Conservation (phyloP, 2,888 invertebrate genomes). For the Auanema sp. region DNA sequence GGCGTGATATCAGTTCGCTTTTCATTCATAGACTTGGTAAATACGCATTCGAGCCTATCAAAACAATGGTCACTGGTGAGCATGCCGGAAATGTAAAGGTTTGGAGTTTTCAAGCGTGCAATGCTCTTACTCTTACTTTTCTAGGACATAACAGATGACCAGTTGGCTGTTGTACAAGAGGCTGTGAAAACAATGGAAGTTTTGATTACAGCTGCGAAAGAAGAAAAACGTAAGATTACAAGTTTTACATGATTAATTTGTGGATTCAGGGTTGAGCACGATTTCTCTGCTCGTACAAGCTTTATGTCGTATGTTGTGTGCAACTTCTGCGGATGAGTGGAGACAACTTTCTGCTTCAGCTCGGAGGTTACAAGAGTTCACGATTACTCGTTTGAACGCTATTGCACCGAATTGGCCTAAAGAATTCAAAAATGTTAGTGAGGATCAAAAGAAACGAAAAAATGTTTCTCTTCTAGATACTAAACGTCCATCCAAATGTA, state of each 20-base stretch:
- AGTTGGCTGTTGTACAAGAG: constrained; percentile 76
- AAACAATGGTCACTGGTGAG: constrained; percentile 12
- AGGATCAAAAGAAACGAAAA: background rate
- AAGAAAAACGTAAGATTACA: constrained; percentile 70
- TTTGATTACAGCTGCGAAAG: constrained; percentile 76
- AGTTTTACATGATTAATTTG: constrained; percentile 57
- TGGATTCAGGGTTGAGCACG: constrained; percentile 83
- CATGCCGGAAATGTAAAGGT: constrained; percentile 9
- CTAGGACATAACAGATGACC: constrained; percentile 72
- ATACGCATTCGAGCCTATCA: constrained; percentile 13
- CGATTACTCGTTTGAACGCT: constrained; percentile 84
- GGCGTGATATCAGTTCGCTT: constrained; percentile 71
- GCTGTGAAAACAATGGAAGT: constrained; percentile 78
- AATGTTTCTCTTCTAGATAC: constrained; percentile 67
- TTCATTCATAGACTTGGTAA: constrained; percentile 33
- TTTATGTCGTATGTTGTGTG: constrained; percentile 81
- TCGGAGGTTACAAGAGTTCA: constrained; percentile 76
- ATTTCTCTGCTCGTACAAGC: constrained; percentile 86
- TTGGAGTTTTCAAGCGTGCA: background rate
- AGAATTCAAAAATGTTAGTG: constrained; percentile 45
- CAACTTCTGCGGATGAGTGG: constrained; percentile 66
- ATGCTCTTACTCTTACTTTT: background rate
- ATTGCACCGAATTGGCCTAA: constrained; percentile 71
- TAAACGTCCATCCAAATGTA: constrained; percentile 81
- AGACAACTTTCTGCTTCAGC: constrained; percentile 67